These are phyloP conservation scores for Drosophila lini DNA, from an alignment of 1,140 invertebrate species.

Conservation along the genomic window DNA sequence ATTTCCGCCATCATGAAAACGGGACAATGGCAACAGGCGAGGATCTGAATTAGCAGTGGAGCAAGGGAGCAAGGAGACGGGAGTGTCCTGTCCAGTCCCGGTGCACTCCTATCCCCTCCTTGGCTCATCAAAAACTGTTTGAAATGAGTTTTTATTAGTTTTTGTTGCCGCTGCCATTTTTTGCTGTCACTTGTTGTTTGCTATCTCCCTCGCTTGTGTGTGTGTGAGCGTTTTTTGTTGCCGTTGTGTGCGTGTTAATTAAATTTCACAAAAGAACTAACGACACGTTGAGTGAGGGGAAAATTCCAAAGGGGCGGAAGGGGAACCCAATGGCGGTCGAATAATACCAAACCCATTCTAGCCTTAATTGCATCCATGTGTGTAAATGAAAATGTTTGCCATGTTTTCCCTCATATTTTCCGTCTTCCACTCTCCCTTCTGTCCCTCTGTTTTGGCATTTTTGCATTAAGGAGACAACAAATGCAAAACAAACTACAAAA, in stretches of 20 bases:
- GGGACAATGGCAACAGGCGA: slow-evolving; percentile 74
- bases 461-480: slow-evolving; percentile 40
- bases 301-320: background rate
- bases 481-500: slow-evolving; percentile 7
- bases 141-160: slow-evolving; percentile 80
- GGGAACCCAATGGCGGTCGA: slow-evolving; percentile 19
- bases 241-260: slow-evolving; percentile 70
- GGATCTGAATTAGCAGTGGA: slow-evolving; percentile 66
- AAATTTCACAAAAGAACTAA: slow-evolving; percentile 78
- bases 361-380: slow-evolving; percentile 79
- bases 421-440: background rate
- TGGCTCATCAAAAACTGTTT: slow-evolving; percentile 75
- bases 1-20: slow-evolving; percentile 39
- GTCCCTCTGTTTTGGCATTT: slow-evolving; percentile 32
- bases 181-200: slow-evolving; percentile 60
- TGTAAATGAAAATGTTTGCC: slow-evolving; percentile 74
- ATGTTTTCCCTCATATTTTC: slow-evolving; percentile 42
- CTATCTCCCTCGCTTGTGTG: slow-evolving; percentile 20
- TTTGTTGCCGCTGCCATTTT: slow-evolving; percentile 53
- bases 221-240: slow-evolving; percentile 15
- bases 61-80: background rate
- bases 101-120: slow-evolving; percentile 11
- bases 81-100: slow-evolving; percentile 46
- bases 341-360: slow-evolving; percentile 56
- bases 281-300: slow-evolving; percentile 44